Evolutionary conservation across 2,888 invertebrate species (phyloP), one percentile per base, ranked within the genome.

Genomic region (Scaptomyza tumidula): DNA sequence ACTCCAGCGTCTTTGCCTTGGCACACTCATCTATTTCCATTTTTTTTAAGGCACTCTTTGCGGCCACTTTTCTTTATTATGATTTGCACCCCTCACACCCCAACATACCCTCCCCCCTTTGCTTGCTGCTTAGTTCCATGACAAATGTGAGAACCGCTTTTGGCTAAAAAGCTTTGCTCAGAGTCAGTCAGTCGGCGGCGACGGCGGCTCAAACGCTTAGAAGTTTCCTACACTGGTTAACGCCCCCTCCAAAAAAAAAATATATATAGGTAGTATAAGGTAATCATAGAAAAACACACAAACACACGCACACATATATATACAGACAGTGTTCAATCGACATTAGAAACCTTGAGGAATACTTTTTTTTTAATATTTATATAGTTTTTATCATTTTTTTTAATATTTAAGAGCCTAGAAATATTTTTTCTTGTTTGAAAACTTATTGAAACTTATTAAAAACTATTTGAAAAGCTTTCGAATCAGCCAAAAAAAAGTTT

Each of bases 41-140:
- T 76, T 83, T 80, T 75, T 79, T 72, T 88, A 87, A 89, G 81
- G 88, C 88, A 89, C 85, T 89, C 80, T 89, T 83, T 85, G 86
- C 75, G 87, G 86, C 89, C 89, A 83, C 88, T 83, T 83, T 83
- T 82, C 83, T 89, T 78, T 83, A 89, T 87, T 89, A 89, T 83
- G 82, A 75, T 78, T n/a, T 19, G 29, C 16, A 19, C 39, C 11
- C 4, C 39, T 11, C n/a, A 1, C 10, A 0, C 9, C 7, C 6
- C 14, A 1, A 0, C 9, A 3, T 0, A 14, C 9, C 0, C n/a
- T 19, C 19, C 2, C 7, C 27, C 27, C 6, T n/a, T 11, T 1
- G 33, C 33, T 6, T 10, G n/a, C 33, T 49, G n/a, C n/a, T 43
- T 37, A 49, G 44, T 35, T 41, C 81, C 86, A 82, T 89, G 86